Evolutionary conservation across 2,888 invertebrate species (phyloP).

Genomic region (Brachyptera putata): DNA sequence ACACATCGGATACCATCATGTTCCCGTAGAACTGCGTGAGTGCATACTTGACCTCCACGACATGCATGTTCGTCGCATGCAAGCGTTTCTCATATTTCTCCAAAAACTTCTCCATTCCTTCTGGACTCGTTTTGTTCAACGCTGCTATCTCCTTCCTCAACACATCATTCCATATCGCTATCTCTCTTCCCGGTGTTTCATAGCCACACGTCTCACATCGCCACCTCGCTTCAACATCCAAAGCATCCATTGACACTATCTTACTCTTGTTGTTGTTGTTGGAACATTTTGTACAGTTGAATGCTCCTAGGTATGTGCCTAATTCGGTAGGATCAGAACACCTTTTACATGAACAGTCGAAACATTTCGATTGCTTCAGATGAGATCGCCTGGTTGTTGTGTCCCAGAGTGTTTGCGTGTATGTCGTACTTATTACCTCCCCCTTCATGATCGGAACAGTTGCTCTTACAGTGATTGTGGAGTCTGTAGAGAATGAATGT

Average conservation of each 20-base stretch:
- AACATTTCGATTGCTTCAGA: slow-evolving; percentile 60
- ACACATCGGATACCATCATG: slow-evolving; percentile 44
- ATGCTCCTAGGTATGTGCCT: slow-evolving; percentile 58
- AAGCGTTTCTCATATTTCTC: slow-evolving; percentile 58
- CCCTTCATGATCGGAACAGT: slow-evolving; percentile 63
- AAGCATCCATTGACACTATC: slow-evolving; percentile 57
- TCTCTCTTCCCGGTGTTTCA: slow-evolving; percentile 53
- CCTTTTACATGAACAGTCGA: slow-evolving; percentile 61
- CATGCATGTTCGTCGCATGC: slow-evolving; percentile 63
- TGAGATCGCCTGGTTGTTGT: slow-evolving; percentile 61
- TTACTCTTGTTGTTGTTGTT: slow-evolving; percentile 47
- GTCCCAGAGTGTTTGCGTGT: slow-evolving; percentile 66
- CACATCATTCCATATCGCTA: slow-evolving; percentile 58
- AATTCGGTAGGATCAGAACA: slow-evolving; percentile 68
- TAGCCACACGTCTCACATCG: slow-evolving; percentile 61
- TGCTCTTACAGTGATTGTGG: slow-evolving; percentile 59
- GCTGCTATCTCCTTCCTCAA: slow-evolving; percentile 56
- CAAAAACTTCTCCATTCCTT: slow-evolving; percentile 59
- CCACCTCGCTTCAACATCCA: slow-evolving; percentile 58
- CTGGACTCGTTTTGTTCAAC: slow-evolving; percentile 52
- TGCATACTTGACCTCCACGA: slow-evolving; percentile 64
- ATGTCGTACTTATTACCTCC: slow-evolving; percentile 61
- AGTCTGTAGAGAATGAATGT: slow-evolving; percentile 57
- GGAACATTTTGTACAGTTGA: slow-evolving; percentile 60
- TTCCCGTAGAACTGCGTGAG: slow-evolving; percentile 66